Base-by-base conservation (phyloP, 1,140 invertebrate species). In the Papilio dardanus region DNA sequence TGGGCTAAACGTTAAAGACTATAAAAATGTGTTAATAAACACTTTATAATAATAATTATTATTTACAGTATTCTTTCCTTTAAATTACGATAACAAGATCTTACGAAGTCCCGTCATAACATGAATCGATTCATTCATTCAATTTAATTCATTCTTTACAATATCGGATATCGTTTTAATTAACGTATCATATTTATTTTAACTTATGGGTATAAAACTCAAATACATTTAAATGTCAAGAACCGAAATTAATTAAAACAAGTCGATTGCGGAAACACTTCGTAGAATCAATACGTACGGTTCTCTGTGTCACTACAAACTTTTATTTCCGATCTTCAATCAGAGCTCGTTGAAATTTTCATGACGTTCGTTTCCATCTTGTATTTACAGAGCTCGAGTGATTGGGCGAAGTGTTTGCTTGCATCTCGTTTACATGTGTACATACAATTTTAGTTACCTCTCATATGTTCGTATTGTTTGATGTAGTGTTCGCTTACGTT, bases 341-440 rank as follows among this genome's bases (percentile, higher is more conserved):
- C 54, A 62, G 24, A 21, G 54, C 54, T 24, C 10, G 54, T 62
- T 62, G 46, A 62, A 62, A 62, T 62, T 28, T 28, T 62, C 54
- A 62, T 62, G 54, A 62, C 54, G 54, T 62, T 62, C 54, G 24
- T 21, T 62, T 62, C 24, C 54, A 62, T 62, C 54, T 62, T 62
- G 54, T 62, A 62, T 62, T 62, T 28, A 62, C 54, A 62, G 54
- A 54, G 50, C 50, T 28, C 12, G 54, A 62, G 54, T 62, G 54
- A 62, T 62, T 62, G 54, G 54, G 54, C 10, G 54, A 62, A 62
- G 54, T 62, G 54, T 62, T 62, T 62, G 54, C 54, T 62, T 62
- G 54, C 54, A 62, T 28, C 54, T 62, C 54, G 54, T 62, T 62
- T 62, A 62, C 54, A 62, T 62, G 24, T 62, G 8, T 62, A 14